Percentiles rank a stretch among this genome's conserved stretches.
These are phyloP conservation scores for Axis porcinus DNA, from an alignment of 2,113 vertebrate species.

Conservation along the genomic window DNA sequence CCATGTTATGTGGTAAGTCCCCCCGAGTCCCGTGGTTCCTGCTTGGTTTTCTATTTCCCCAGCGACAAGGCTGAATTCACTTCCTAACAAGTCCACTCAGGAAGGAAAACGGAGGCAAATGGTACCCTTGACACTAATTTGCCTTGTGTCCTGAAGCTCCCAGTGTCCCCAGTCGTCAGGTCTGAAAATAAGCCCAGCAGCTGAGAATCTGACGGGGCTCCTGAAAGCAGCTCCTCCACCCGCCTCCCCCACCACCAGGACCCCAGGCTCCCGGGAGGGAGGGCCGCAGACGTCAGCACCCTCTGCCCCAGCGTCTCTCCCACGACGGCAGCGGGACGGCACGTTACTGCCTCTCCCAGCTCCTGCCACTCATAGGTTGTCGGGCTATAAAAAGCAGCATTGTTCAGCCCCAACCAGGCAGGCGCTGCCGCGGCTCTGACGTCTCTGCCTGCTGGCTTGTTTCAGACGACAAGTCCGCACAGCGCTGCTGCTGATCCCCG, in stretches of 20 bases:
- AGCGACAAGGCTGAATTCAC: fast-evolving
- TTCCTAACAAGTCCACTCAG: neutral
- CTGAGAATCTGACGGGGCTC: neutral
- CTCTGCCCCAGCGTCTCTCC: neutral
- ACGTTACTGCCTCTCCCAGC: conserved; percentile 56
- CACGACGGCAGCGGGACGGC: neutral
- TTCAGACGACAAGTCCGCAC: neutral
- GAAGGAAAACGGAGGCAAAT: neutral
- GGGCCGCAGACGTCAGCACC: fast-evolving
- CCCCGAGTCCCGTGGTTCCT: fast-evolving
- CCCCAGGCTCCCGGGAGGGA: fast-evolving
- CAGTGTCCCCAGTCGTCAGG: fast-evolving
- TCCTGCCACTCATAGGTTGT: conserved; percentile 53
- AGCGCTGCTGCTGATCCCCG: fast-evolving
- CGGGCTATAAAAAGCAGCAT: conserved; percentile 75
- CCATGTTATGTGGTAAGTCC: fast-evolving
- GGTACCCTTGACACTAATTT: fast-evolving
- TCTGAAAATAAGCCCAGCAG: neutral
- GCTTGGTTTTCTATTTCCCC: neutral
- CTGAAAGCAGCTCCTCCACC: neutral
- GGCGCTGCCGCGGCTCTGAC: neutral
- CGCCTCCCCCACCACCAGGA: fast-evolving
- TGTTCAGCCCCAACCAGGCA: conserved; percentile 27
- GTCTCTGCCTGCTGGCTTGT: neutral
- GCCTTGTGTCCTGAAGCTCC: fast-evolving